Base-by-base conservation (phyloP, 92 coral and sea anemone genomes). In the Phymanthus crucifer region DNA sequence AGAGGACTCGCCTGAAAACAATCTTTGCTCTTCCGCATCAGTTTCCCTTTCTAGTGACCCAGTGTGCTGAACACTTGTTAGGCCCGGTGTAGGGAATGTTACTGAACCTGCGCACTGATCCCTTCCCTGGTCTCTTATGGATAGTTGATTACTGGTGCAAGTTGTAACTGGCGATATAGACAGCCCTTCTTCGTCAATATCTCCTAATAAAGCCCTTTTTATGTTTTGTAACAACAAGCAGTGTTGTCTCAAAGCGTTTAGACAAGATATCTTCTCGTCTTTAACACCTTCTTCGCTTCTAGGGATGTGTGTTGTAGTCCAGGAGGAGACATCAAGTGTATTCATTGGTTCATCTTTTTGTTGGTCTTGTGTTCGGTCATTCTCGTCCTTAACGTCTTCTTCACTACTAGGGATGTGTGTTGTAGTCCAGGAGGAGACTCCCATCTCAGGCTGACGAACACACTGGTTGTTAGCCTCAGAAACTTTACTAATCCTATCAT, bases 121-220 rank as follows among this genome's bases (percentile, higher is more conserved):
- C 4, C 64, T 19, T 54, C 3, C 64, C 64, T 0, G 19, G 27
- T 54, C 64, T 17, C 13, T 12, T 43, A 17, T 43, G 13, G 11
- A 5, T 12, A 43, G 48, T 1, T 43, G 12, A 1, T 43, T 43
- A 43, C 48, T 43, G 48, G 48, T 43, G 10, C 13, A 17, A 17
- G 9, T 0, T 43, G 48, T 43, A 43, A 43, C 48, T 43, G 17
- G 13, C 17, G 12, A 12, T 10, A 38, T 38, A 38, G 14, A 10
- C 14, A 43, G 46, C 23, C 40, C 75, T 3, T 35, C 52, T 38
- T 71, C 45, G 18, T 34, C 47, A 12, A 21, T 50, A 19, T 6
- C 19, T 61, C 81, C 81, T 40, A 61, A n/a, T 21, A 77, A 70
- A 38, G 72, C 54, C 0, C 29, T 36, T 32, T 61, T 77, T 1